Base-by-base conservation (phyloP, 2,888 invertebrate genomes). In the Rotaria socialis region DNA sequence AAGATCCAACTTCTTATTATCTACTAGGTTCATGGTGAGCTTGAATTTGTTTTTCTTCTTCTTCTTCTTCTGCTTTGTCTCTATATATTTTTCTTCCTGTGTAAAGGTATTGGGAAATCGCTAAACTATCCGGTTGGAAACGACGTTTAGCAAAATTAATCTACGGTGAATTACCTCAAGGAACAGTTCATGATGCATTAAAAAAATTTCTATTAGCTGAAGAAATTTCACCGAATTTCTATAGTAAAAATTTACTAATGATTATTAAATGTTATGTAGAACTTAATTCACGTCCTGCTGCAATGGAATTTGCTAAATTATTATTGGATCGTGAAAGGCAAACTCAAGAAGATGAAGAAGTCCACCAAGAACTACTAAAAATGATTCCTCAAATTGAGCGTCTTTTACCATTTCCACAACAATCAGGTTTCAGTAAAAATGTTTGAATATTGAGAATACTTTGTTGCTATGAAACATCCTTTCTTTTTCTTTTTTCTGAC, bases 331-430 rank as follows among this genome's bases (percentile, higher is more conserved):
- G 47, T 47, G 80, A 80, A 47, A 10, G 80, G 11, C 47, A 80
- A 80, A 80, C 80, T n/a, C 43, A 80, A 43, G 80, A 80, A 80
- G 80, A 80, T 80, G 47, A 80, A 47, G 80, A 80, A n/a, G 80
- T 80, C 24, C 19, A 80, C n/a, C 43, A 80, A 47, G 80, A 80
- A 80, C 10, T 80, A 47, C 10, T 80, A 24, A 43, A 80, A 80
- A 11, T 80, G 2, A 80, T 80, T 47, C 80, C 80, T 47, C 24
- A 47, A 4, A 80, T 80, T 47, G 47, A 80, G 47, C 43, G 47
- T n/a, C 47, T 80, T 24, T 8, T 47, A 19, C 43, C 80, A 47
- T 80, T 22, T 47, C 24, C 43, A 47, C 24, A 2, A 47, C 80
- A 80, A 80, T n/a, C 8, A 47, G n/a, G 47, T 11, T 80, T 24